phyloP scores from a whole-genome alignment of 2,113 vertebrate genomes.

The Notarius quadriscutis region DNA sequence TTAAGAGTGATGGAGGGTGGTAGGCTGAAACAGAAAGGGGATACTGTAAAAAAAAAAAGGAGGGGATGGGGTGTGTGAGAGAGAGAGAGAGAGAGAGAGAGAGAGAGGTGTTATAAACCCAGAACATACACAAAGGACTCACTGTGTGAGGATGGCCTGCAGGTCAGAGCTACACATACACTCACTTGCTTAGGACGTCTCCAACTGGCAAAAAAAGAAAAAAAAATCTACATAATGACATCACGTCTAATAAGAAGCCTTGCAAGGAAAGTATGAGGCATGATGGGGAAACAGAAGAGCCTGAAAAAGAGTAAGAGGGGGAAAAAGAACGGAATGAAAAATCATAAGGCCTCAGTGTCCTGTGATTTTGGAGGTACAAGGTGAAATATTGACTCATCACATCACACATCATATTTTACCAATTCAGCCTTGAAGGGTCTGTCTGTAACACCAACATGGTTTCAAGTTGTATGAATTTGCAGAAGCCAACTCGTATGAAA shows the following conservation, averaged over 20 bases:
- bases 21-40: constrained; percentile 37
- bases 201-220: constrained; percentile 6
- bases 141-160: constrained; percentile 67
- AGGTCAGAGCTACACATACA: constrained; percentile 52
- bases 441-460: background rate
- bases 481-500: background rate
- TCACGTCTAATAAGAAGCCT: constrained; percentile 37
- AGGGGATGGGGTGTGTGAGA: background rate
- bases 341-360: constrained; percentile 30
- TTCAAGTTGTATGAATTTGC: background rate
- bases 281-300: background rate
- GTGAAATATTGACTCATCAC: constrained; percentile 19
- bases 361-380: background rate
- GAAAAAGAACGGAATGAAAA: constrained; percentile 7
- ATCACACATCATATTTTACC: background rate
- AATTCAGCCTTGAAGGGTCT: background rate
- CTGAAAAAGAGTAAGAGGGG: background rate
- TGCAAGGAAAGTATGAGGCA: constrained; percentile 33
- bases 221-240: constrained; percentile 5
- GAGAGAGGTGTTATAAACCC: constrained; percentile 67
- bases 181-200: constrained; percentile 23
- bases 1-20: constrained; percentile 36
- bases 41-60: constrained; percentile 27
- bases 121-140: constrained; percentile 68
- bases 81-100: background rate